Evolutionary conservation across 2,888 invertebrate species (phyloP).

Genomic region (Pelosia muscerda): DNA sequence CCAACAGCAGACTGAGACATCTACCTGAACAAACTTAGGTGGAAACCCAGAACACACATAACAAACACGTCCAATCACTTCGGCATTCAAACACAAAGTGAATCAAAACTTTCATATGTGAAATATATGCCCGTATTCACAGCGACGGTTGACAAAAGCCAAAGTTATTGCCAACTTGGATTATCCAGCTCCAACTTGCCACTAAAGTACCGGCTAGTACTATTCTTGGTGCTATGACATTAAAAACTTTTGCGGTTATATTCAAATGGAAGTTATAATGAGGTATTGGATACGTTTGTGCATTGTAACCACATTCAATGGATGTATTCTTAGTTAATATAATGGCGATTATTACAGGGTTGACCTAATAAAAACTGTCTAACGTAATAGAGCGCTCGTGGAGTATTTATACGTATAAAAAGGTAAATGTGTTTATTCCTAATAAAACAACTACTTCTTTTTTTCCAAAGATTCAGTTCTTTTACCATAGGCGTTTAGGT

Average conservation of each 20-base stretch:
- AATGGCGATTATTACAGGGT: background rate
- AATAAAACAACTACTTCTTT: too few species aligned
- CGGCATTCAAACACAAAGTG: slow-evolving; percentile 15
- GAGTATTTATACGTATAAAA: background rate
- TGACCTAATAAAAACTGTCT: background rate
- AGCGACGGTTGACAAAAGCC: slow-evolving; percentile 46
- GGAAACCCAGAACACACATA: slow-evolving; percentile 1
- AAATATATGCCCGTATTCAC: slow-evolving; percentile 46
- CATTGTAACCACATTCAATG: background rate
- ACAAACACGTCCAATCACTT: slow-evolving; percentile 19
- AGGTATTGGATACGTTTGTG: slow-evolving; percentile 19
- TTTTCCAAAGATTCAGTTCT: too few species aligned
- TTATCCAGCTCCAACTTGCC: slow-evolving; percentile 41
- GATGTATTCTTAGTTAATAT: background rate
- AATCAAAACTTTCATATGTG: slow-evolving; percentile 43
- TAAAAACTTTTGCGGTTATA: slow-evolving; percentile 40
- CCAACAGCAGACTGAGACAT: background rate
- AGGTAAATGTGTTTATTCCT: background rate
- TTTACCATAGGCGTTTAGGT: too few species aligned
- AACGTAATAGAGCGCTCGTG: background rate
- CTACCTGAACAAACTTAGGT: background rate
- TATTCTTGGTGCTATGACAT: slow-evolving; percentile 44
- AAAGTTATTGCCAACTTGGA: slow-evolving; percentile 43
- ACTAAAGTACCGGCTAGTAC: slow-evolving; percentile 29
- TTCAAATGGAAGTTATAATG: slow-evolving; percentile 48